Conservation (phyloP, 2,888 invertebrate genomes). For the Lepetodrilus schrolli region DNA sequence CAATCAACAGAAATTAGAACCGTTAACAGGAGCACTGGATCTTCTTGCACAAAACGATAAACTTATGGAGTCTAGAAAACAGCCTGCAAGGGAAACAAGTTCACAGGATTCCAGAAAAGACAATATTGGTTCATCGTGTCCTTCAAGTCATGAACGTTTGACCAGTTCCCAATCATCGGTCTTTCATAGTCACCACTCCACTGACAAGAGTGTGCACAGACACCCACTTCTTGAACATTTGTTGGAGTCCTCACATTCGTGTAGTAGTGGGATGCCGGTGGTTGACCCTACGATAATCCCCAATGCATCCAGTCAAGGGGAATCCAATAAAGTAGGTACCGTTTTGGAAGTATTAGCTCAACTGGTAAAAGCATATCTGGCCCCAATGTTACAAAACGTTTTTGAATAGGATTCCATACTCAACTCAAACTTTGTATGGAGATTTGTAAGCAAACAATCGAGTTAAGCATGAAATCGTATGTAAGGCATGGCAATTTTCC, state of each 20-base stretch:
- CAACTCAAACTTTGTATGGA: too few relatives aligned
- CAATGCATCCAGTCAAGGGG: not conserved
- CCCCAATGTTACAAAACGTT: too few relatives aligned
- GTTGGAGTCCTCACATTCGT: not conserved
- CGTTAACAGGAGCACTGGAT: not conserved
- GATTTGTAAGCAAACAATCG: too few relatives aligned
- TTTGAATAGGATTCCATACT: too few relatives aligned
- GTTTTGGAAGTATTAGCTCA: not conserved
- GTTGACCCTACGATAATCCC: not conserved
- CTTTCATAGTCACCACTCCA: conserved; percentile 27
- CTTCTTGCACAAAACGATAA: not conserved
- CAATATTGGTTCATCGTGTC: not conserved
- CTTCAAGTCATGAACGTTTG: not conserved
- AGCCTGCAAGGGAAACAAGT: not conserved
- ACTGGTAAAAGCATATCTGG: too few relatives aligned
- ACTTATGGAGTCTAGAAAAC: not conserved
- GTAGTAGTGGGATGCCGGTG: not conserved
- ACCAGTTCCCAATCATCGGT: conserved; percentile 27
- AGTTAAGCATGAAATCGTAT: too few relatives aligned
- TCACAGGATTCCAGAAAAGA: not conserved
- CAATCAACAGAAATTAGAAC: not conserved
- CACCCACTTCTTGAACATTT: not conserved
- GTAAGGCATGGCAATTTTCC: too few relatives aligned
- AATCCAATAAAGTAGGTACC: not conserved
- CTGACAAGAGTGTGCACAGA: not conserved